Evolutionary conservation across 2,113 vertebrate genomes (phyloP), one percentile per base, ranked within the genome.

Genomic region (Tyrannus savana): DNA sequence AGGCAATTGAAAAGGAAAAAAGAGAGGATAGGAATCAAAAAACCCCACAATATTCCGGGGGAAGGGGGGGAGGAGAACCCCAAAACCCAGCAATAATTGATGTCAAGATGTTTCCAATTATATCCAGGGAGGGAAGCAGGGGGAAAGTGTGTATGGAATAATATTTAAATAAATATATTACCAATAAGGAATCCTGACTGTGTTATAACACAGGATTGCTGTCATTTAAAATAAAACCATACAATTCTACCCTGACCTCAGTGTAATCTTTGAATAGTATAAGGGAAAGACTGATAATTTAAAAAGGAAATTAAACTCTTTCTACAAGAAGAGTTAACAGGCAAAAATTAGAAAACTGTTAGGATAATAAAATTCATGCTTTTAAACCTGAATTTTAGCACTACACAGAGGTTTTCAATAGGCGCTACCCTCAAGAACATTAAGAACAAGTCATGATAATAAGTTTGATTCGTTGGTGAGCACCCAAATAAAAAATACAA

Each of bases 51-150:
- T n/a, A n/a, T n/a, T n/a, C n/a, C n/a, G n/a, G n/a, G n/a, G n/a
- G n/a, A n/a, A n/a, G n/a, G n/a, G 27, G 37, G 13, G 12, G 7
- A 12, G 39, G 42, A 27, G 64, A 47, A 42, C 12, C 31, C 10
- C 18, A 27, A 55, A 12, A 4, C 8, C 27, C 4, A 42, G 23
- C 25, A 27, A n/a, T 66, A 49, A 75, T 3, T 62, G 10, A 47
- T 55, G 33, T 50, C 11, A 50, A 50, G 9, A 80, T n/a, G n/a
- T 35, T 75, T 49, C 31, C 46, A 75, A 71, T 78, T 33, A 56
- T 52, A 73, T 18, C 5, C 3, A 3, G 31, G 15, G 10, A 4
- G 4, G 4, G 31, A n/a, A 24, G 22, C 31, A 5, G 21, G 6
- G 5, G 27, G 18, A 7, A 55, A 31, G 35, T 30, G 6, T 37